A percentile compares a stretch with the other conserved stretches of the same genome.
These are phyloP conservation scores for Rostratula benghalensis DNA, from an alignment of 2,113 vertebrate species.

Conservation along the genomic window DNA sequence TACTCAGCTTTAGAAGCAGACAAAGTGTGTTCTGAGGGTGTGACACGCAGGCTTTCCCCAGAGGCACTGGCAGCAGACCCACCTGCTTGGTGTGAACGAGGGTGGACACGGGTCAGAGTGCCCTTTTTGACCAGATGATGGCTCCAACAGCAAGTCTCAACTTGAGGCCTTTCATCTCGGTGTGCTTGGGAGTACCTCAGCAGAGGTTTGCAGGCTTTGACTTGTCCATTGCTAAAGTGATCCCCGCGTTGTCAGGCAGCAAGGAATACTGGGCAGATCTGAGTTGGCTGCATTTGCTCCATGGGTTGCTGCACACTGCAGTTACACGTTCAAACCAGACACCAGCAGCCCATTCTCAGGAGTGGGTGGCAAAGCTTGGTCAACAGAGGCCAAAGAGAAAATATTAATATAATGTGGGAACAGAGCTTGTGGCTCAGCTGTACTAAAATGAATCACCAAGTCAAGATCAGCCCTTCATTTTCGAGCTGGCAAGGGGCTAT, in stretches of 20 bases:
- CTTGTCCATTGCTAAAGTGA: background rate
- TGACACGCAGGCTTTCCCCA: background rate
- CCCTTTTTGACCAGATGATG: background rate
- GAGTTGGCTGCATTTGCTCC: background rate
- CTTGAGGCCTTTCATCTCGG: background rate
- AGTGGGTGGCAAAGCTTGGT: background rate
- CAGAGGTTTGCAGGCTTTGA: background rate
- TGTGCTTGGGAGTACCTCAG: background rate
- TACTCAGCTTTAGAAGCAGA: background rate
- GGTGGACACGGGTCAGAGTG: background rate
- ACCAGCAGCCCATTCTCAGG: background rate
- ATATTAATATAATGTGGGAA: background rate
- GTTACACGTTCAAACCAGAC: background rate
- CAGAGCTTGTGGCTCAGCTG: constrained; percentile 11
- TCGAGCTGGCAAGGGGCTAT: background rate
- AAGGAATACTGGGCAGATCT: fast-evolving
- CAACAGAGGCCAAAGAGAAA: constrained; percentile 10
- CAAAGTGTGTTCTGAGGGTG: background rate
- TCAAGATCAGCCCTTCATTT: background rate
- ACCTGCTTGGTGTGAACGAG: background rate
- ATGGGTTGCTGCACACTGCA: background rate
- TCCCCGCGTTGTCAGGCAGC: background rate
- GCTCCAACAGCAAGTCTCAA: background rate
- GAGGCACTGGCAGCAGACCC: background rate
- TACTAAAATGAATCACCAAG: background rate